Conservation (phyloP, 2,113 vertebrate genomes). For the Oenanthe melanoleuca region DNA sequence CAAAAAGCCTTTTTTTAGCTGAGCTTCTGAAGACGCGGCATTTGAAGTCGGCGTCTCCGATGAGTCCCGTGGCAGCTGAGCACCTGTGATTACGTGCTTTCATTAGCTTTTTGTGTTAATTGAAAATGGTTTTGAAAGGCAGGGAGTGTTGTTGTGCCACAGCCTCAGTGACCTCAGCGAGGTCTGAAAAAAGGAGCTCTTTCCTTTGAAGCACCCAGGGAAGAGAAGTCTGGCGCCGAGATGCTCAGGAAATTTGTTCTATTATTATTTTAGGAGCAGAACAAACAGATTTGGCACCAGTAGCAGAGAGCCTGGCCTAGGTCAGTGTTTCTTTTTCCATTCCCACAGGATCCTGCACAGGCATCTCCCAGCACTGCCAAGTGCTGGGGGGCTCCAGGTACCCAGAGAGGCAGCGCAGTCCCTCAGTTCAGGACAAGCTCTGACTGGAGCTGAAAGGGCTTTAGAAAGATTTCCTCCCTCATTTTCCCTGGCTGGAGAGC, state of each 20-base stretch:
- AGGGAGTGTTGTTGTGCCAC: background rate
- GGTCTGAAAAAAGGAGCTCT: background rate
- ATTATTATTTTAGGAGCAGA: background rate
- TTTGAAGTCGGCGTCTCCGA: background rate
- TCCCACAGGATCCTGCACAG: background rate
- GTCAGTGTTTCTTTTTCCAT: background rate
- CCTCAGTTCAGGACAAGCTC: background rate
- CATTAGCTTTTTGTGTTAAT: conserved; percentile 47
- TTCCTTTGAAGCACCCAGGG: conserved; percentile 28
- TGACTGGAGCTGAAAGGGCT: background rate
- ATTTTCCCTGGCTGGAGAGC: background rate
- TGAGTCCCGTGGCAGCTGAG: background rate
- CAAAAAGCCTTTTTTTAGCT: background rate
- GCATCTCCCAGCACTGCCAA: background rate
- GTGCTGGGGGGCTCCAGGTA: background rate
- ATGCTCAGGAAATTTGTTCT: background rate
- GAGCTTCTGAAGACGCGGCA: background rate
- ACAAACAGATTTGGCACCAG: background rate
- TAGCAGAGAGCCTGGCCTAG: background rate
- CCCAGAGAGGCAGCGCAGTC: background rate
- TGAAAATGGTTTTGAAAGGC: conserved; percentile 50
- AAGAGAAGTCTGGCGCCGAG: background rate
- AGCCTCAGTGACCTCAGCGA: background rate
- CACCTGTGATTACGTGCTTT: background rate
- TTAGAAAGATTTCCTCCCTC: background rate